Percentiles rank a stretch among this genome's conserved stretches.
These are phyloP conservation scores for Gobio gobio DNA, from an alignment of 2,113 vertebrate species.

Conservation along the genomic window DNA sequence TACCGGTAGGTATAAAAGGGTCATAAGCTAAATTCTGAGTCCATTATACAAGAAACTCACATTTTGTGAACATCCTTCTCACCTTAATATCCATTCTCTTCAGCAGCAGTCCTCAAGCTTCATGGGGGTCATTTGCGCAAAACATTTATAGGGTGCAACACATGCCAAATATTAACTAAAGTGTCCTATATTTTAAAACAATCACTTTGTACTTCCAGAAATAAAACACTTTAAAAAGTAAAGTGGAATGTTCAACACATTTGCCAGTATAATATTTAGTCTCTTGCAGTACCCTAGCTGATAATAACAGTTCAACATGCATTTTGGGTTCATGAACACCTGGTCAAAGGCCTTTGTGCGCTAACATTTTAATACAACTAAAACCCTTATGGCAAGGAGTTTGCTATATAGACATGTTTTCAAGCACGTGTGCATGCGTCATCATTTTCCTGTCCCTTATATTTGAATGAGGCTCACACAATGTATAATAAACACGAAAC, in stretches of 20 bases:
- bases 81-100: background rate
- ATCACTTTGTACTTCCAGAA: background rate
- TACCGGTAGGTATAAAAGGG: too few relatives aligned
- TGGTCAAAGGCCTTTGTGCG: background rate
- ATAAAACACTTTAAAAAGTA: background rate
- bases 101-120: background rate
- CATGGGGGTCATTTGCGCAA: background rate
- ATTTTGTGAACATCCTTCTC: background rate
- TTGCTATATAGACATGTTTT: too few relatives aligned
- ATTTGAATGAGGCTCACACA: background rate
- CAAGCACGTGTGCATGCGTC: too few relatives aligned
- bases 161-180: too few relatives aligned
- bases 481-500: background rate
- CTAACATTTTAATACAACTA: background rate
- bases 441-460: background rate
- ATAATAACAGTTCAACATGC: background rate
- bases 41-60: background rate
- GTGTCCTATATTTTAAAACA: too few relatives aligned
- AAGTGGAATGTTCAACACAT: background rate
- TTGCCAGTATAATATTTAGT: background rate
- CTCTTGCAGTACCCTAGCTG: background rate
- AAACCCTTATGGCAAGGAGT: too few relatives aligned
- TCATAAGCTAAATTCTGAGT: too few relatives aligned
- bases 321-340: background rate
- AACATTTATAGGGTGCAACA: background rate